A percentile compares a stretch with the other conserved stretches of the same genome.
Evolutionary conservation across 2,113 vertebrate species (phyloP).

Genomic region (Megaceryle torquata): DNA sequence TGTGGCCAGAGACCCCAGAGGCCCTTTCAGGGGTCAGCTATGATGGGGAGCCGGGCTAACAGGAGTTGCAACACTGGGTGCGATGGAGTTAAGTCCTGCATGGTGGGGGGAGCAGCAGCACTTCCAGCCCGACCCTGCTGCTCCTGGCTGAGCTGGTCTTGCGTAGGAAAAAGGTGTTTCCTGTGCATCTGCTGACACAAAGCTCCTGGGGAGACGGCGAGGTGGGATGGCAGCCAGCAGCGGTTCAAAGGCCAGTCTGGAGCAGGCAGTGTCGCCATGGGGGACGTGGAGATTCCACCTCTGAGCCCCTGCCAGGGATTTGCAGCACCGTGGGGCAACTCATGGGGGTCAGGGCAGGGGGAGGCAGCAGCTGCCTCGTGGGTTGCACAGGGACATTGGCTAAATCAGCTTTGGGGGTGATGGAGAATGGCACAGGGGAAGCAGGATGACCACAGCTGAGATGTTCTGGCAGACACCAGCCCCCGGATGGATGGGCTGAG

Average conservation of each 20-base stretch:
- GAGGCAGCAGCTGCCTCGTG: fast-evolving
- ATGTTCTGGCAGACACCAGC: not conserved
- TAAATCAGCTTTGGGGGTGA: not conserved
- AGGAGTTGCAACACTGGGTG: not conserved
- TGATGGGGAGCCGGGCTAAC: not conserved
- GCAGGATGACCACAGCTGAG: fast-evolving
- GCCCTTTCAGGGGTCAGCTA: not conserved
- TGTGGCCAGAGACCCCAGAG: not conserved
- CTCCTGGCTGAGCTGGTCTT: fast-evolving
- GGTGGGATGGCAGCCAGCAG: not conserved
- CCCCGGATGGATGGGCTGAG: fast-evolving
- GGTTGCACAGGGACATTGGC: fast-evolving
- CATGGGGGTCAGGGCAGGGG: fast-evolving
- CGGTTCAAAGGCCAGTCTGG: not conserved
- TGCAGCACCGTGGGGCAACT: not conserved
- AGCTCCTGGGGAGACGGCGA: not conserved
- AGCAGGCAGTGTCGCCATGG: fast-evolving
- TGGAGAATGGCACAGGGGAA: not conserved
- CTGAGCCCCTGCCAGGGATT: not conserved
- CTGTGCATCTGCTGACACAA: constrained; percentile 65
- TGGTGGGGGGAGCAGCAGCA: not conserved
- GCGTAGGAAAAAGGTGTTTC: constrained; percentile 75
- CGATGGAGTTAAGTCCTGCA: not conserved
- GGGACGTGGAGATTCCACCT: not conserved
- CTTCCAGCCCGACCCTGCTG: not conserved